Evolutionary conservation across 2,888 invertebrate species (phyloP), one percentile per base, ranked within the genome.

Genomic region (Crocallis elinguaria): DNA sequence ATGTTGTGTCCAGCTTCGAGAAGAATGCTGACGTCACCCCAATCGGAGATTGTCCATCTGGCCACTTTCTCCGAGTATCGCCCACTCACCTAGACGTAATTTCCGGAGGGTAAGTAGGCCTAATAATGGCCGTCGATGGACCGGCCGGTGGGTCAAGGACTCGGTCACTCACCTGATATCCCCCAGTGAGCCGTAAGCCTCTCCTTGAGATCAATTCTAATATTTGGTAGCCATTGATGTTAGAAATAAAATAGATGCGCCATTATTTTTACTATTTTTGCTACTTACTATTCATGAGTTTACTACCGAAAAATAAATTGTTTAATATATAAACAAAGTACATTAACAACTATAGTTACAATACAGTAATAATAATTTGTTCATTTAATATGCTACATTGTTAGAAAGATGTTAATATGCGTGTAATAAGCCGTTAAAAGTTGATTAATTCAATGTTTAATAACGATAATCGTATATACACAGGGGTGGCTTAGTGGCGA

Each of bases 121-220:
- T 38, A 52, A 55, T 66, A 57, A 57, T 57, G 59, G 43, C 32
- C 33, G 32, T 29, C 17, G 48, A 33, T 17, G 12, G 61, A 25
- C 49, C 58, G 55, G 16, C 44, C 51, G 35, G 50, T 86, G 73
- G 86, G 87, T 82, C 88, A 88, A 86, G 88, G 86, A 77, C 75
- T 71, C 79, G 85, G 82, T 81, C 83, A 79, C 25, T 84, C 68
- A 84, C 83, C 84, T 67, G 60, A 48, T 57, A 51, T 67, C 70
- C 67, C 72, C 65, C 66, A 72, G 74, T 43, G 50, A 48, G 14
- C 19, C 36, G 38, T n/a, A n/a, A 57, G 53, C 46, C 14, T 38
- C 49, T 49, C 29, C 11, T 27, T 33, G 25, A 25, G 14, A 39
- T 17, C 21, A 41, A 53, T 36, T 12, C 12, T 33, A 13, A 38